Evolutionary conservation across 37 sponge, comb jelly and placozoan species (phyloP).

Genomic region (Tethya wilhelma): DNA sequence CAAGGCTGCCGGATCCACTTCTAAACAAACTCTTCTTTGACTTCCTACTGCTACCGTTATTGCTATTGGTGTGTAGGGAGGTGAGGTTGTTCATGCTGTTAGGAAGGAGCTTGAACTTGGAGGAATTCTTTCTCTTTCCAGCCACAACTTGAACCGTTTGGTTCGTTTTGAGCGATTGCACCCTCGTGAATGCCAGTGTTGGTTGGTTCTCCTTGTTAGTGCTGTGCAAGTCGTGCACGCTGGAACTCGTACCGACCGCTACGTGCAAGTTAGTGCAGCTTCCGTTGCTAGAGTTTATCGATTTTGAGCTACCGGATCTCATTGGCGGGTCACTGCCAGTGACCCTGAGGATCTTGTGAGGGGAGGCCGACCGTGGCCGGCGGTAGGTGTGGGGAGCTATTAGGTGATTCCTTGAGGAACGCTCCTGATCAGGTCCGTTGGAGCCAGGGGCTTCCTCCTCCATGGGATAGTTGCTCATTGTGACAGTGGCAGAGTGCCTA

Average conservation of each 20-base stretch:
- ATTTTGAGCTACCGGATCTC: slow-evolving; percentile 24
- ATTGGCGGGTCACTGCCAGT: background rate
- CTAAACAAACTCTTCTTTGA: slow-evolving; percentile 19
- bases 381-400: background rate
- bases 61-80: slow-evolving; percentile 16
- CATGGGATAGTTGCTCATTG: background rate
- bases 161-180: slow-evolving; percentile 42
- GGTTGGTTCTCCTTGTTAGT: background rate
- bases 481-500: slow-evolving; percentile 1
- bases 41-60: background rate
- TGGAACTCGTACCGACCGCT: slow-evolving; percentile 12
- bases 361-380: slow-evolving; percentile 50
- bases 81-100: slow-evolving; percentile 12
- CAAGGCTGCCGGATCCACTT: slow-evolving; percentile 49
- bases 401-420: slow-evolving; percentile 1
- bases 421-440: background rate
- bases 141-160: slow-evolving; percentile 30
- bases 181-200: slow-evolving; percentile 20
- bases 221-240: slow-evolving; percentile 37
- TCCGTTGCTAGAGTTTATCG: slow-evolving; percentile 19
- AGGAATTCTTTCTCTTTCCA: slow-evolving; percentile 46
- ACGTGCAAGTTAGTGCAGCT: slow-evolving; percentile 12
- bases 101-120: background rate
- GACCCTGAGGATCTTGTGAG: slow-evolving; percentile 26
- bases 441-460: background rate